Evolutionary conservation across 2,888 invertebrate genomes (phyloP).

Genomic region (Trissolcus japonicus): DNA sequence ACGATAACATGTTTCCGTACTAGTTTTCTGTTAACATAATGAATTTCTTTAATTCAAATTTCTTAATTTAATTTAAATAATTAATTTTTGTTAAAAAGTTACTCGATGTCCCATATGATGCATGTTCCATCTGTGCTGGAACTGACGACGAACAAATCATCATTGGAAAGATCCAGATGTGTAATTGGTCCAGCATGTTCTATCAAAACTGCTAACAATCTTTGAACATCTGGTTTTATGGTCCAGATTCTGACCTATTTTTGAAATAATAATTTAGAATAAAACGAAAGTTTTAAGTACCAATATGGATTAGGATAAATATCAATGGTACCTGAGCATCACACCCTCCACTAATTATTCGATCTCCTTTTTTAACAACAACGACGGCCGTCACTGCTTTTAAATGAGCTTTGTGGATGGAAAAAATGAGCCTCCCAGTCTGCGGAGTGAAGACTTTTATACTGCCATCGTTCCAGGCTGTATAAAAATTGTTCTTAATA

Average conservation of each 20-base stretch:
- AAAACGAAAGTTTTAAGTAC: too few species aligned
- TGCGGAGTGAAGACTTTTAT: conserved; percentile 90
- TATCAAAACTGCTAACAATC: conserved; percentile 85
- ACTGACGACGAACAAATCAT: conserved; percentile 89
- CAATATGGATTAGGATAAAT: too few species aligned
- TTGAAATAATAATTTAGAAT: too few species aligned
- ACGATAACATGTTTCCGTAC: conserved; percentile 87
- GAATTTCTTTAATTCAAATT: neutral
- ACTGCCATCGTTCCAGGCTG: conserved; percentile 89
- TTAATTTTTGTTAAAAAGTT: too few species aligned
- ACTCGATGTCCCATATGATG: conserved; percentile 94
- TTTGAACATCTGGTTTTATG: conserved; percentile 82
- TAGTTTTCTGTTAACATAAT: conserved; percentile 46
- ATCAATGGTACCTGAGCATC: conserved; percentile 86
- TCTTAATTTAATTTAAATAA: too few species aligned
- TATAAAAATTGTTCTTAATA: neutral
- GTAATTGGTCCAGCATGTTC: conserved; percentile 94
- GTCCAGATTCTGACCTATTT: conserved; percentile 88
- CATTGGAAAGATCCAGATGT: conserved; percentile 85
- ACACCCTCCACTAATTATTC: conserved; percentile 91
- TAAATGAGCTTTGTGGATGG: conserved; percentile 91
- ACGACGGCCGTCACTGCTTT: conserved; percentile 91
- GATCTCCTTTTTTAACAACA: conserved; percentile 82
- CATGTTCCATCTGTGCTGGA: conserved; percentile 95
- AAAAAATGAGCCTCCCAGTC: conserved; percentile 87